A percentile compares a stretch with the other conserved stretches of the same genome.
Conservation (phyloP, 2,113 vertebrate species). For the Lates calcarifer region DNA sequence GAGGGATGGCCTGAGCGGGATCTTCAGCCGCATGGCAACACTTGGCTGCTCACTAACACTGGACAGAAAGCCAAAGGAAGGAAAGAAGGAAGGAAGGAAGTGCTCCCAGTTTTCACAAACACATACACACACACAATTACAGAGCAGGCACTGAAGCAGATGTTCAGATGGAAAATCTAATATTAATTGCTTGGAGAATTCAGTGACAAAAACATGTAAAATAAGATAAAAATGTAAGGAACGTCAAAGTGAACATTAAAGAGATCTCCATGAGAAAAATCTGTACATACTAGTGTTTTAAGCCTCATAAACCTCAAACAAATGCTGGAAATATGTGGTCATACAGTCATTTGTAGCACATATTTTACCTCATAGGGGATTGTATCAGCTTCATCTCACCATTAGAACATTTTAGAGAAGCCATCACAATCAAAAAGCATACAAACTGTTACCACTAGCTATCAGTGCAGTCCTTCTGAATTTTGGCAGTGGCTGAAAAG, state of each 20-base stretch:
- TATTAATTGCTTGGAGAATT: background rate
- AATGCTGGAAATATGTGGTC: background rate
- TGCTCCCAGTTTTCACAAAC: background rate
- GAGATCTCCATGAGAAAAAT: background rate
- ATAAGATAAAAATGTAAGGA: background rate
- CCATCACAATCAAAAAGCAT: slow-evolving; percentile 9
- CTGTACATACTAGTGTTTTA: background rate
- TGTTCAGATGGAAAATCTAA: slow-evolving; percentile 1
- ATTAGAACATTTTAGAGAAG: background rate
- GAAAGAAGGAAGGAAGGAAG: slow-evolving; percentile 4
- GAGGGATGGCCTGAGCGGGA: slow-evolving; percentile 53
- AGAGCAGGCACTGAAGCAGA: slow-evolving; percentile 12
- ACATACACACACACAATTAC: background rate
- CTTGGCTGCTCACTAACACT: slow-evolving; percentile 12
- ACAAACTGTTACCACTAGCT: background rate
- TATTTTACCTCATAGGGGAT: background rate
- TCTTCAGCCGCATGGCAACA: slow-evolving; percentile 24
- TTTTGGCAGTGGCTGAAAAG: slow-evolving; percentile 24
- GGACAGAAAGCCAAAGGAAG: slow-evolving; percentile 10
- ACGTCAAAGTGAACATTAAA: background rate
- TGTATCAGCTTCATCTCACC: background rate
- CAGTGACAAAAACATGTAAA: background rate
- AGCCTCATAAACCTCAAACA: background rate
- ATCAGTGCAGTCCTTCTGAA: slow-evolving; percentile 1
- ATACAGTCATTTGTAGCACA: background rate